A percentile compares a stretch with the other conserved stretches of the same genome.
phyloP scores from a whole-genome alignment of 2,888 invertebrate genomes.

The Pedicia rivosa region DNA sequence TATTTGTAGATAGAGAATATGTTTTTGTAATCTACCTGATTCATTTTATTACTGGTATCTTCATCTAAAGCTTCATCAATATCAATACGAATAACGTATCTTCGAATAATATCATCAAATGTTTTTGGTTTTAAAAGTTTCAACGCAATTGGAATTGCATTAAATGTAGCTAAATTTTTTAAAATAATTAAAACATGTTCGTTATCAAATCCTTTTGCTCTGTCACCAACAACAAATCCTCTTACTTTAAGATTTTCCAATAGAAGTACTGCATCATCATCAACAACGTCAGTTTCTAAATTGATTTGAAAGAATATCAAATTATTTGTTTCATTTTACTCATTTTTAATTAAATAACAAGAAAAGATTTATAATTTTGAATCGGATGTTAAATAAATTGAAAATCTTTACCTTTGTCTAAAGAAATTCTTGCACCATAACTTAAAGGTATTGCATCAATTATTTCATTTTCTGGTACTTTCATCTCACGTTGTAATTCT shows the following conservation, averaged over 20 bases:
- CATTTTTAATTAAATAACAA: too few species aligned
- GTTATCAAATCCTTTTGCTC: slow-evolving; percentile 34
- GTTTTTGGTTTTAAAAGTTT: slow-evolving; percentile 31
- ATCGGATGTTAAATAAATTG: background rate
- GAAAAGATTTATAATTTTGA: too few species aligned
- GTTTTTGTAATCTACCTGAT: too few species aligned
- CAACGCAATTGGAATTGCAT: slow-evolving; percentile 39
- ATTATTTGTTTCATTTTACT: background rate
- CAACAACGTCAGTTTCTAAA: slow-evolving; percentile 23
- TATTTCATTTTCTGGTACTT: slow-evolving; percentile 26
- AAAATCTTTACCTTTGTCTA: slow-evolving; percentile 20
- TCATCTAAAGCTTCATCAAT: slow-evolving; percentile 13
- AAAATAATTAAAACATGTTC: slow-evolving; percentile 32
- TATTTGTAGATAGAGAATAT: too few species aligned
- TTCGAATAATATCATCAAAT: slow-evolving; percentile 29
- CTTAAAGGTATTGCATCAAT: slow-evolving; percentile 35
- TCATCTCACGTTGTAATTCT: slow-evolving; percentile 32
- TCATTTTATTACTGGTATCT: slow-evolving; percentile 5
- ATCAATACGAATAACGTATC: slow-evolving; percentile 23
- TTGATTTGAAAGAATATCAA: background rate
- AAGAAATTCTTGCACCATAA: slow-evolving; percentile 36
- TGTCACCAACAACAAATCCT: slow-evolving; percentile 35
- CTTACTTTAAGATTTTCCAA: slow-evolving; percentile 37
- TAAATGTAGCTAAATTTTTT: slow-evolving; percentile 36
- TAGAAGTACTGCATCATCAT: slow-evolving; percentile 38